Base-by-base conservation (phyloP, 2,113 vertebrate genomes). In the Ailurus styani region DNA sequence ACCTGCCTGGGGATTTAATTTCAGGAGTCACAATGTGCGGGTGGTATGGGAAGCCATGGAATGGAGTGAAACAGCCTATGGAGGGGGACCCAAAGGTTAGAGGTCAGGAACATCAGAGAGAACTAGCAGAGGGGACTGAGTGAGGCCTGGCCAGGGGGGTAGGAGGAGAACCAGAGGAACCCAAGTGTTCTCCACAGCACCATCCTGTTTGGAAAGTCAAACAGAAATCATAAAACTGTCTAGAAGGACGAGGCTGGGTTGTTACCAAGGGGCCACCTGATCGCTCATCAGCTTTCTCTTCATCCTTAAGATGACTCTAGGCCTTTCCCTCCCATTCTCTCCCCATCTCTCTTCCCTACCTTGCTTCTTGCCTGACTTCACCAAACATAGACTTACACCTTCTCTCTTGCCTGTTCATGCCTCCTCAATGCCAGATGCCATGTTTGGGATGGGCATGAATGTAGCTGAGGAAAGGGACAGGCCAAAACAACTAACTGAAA, bases 381-480 rank as follows among this genome's bases (percentile, higher is more conserved):
- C 37, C 68, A 55, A 45, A 57, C 37, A 57, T 37, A 89, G 68
- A 23, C 18, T 60, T 40, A 82, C 6, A 12, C 27, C 8, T 82
- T 68, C 89, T 55, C 47, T 40, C 21, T 27, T 8, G 50, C 62
- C 13, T 0, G 0, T n/a, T 42, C 1, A 0, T 13, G n/a, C 62
- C 78, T 64, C 62, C 64, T 57, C 50, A 10, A 15, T 34, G 50
- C 9, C 62, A 55, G 77, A 23, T 0, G 7, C 57, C 29, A 57
- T 27, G 8, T 45, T 25, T 34, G 57, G n/a, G 17, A 18, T 5
- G 6, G 31, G 40, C 12, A 31, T 23, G 23, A 54, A 52, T 23
- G 7, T 2, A 23, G 47, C 4, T 34, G 47, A 68, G 47, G n/a
- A 68, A 68, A 81, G 20, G n/a, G 60, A 27, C 27, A 70, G 77